Evolutionary conservation across 2,113 vertebrate genomes (phyloP).

Genomic region (Eonycteris spelaea): DNA sequence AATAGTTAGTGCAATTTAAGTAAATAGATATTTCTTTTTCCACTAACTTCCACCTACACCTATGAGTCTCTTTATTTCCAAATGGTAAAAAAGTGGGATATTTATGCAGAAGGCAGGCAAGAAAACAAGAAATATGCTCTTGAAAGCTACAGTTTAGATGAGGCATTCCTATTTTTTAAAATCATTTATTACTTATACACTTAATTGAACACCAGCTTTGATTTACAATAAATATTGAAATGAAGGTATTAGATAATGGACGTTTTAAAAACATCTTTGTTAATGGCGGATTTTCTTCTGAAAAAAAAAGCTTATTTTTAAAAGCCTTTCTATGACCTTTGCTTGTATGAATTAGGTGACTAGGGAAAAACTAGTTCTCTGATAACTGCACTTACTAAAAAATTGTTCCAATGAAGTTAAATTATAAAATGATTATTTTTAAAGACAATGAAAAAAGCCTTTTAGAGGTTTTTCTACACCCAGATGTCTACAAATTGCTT

Average conservation of each 20-base stretch:
- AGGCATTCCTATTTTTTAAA: background rate
- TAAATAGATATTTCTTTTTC: slow-evolving; percentile 21
- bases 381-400: slow-evolving; percentile 52
- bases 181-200: slow-evolving; percentile 17
- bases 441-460: slow-evolving; percentile 42
- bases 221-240: slow-evolving; percentile 27
- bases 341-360: slow-evolving; percentile 51
- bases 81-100: background rate
- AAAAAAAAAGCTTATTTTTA: slow-evolving; percentile 58
- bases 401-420: slow-evolving; percentile 62
- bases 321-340: slow-evolving; percentile 33
- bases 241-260: slow-evolving; percentile 24
- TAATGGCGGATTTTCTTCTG: background rate
- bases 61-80: background rate
- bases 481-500: slow-evolving; percentile 42
- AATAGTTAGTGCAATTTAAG: background rate
- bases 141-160: background rate
- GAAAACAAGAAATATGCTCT: background rate
- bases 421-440: slow-evolving; percentile 61
- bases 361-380: slow-evolving; percentile 53
- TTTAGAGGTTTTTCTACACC: slow-evolving; percentile 47
- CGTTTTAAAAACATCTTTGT: slow-evolving; percentile 16
- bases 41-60: background rate
- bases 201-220: background rate
- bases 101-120: background rate